These are phyloP conservation scores for Condylostylus longicornis DNA, from an alignment of 1,140 invertebrate species.

Conservation along the genomic window DNA sequence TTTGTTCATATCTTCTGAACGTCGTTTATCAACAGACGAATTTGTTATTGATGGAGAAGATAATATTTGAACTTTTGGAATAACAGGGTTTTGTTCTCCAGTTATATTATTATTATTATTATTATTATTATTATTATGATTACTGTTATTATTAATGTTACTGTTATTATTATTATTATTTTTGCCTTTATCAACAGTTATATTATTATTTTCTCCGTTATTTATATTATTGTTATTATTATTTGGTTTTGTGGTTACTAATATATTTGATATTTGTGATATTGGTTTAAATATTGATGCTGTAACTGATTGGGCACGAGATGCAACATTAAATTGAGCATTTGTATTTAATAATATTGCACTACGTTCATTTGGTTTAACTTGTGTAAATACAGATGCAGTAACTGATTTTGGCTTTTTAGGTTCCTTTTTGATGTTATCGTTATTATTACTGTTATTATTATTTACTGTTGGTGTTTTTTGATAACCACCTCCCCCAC, in stretches of 20 bases:
- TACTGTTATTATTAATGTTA: conserved; percentile 21
- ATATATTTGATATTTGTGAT: conserved; percentile 8
- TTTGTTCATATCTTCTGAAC: conserved; percentile 85
- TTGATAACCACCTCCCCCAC: background rate
- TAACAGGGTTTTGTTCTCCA: too few species aligned
- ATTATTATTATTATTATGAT: too few species aligned
- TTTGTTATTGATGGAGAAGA: conserved; percentile 53
- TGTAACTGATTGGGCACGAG: conserved; percentile 9
- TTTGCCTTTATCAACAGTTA: conserved; percentile 15
- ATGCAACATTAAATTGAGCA: conserved; percentile 6
- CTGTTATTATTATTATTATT: conserved; percentile 18
- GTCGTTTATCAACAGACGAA: conserved; percentile 58
- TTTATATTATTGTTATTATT: conserved; percentile 19
- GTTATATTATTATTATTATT: too few species aligned
- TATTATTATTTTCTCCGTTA: conserved; percentile 10
- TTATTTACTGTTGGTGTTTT: background rate
- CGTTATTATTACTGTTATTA: conserved; percentile 6
- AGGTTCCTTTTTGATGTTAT: conserved; percentile 10
- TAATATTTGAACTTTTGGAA: conserved; percentile 17
- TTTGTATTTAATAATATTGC: background rate
- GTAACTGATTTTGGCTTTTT: conserved; percentile 30
- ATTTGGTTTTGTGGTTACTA: conserved; percentile 3
- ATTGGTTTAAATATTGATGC: conserved; percentile 14
- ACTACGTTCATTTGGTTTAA: background rate
- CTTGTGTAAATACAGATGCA: conserved; percentile 20